These are phyloP conservation scores for Gallirallus australis DNA, from an alignment of 2,797 vertebrate species.

Conservation along the genomic window DNA sequence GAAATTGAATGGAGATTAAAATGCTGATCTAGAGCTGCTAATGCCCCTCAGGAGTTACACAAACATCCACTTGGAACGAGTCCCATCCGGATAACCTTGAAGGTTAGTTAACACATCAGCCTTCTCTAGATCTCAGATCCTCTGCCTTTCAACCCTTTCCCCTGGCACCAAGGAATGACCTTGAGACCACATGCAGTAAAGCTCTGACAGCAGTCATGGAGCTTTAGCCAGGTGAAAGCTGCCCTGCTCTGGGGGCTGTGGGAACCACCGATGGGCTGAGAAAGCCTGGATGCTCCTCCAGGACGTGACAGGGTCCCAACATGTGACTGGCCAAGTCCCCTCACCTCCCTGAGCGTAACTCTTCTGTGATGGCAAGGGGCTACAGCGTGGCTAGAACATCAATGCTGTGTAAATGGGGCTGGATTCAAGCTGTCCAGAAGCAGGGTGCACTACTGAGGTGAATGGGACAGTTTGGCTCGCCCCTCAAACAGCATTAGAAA, in stretches of 20 bases:
- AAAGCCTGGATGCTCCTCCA: neutral
- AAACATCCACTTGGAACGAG: slow-evolving; percentile 28
- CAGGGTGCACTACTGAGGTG: neutral
- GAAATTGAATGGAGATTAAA: slow-evolving; percentile 56
- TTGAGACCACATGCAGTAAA: neutral
- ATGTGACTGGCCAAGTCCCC: too few species aligned
- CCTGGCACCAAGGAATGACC: neutral
- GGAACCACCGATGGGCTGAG: neutral
- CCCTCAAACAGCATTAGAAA: neutral
- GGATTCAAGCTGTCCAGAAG: neutral
- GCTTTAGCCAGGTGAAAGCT: neutral
- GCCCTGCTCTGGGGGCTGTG: neutral
- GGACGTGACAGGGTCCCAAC: neutral
- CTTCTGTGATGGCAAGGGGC: neutral
- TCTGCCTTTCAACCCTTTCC: neutral
- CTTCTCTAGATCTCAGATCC: rapidly evolving
- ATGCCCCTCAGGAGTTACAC: slow-evolving; percentile 36
- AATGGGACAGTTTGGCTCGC: neutral
- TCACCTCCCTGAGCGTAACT: neutral
- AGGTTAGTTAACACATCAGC: neutral
- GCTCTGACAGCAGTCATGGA: rapidly evolving
- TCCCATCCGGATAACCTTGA: slow-evolving; percentile 53
- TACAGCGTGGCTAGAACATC: neutral
- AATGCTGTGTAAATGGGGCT: neutral
- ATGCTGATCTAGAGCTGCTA: slow-evolving; percentile 48